A percentile compares a stretch with the other conserved stretches of the same genome.
Conservation (phyloP, 2,797 vertebrate genomes). For the Lophotriccus pileatus region DNA sequence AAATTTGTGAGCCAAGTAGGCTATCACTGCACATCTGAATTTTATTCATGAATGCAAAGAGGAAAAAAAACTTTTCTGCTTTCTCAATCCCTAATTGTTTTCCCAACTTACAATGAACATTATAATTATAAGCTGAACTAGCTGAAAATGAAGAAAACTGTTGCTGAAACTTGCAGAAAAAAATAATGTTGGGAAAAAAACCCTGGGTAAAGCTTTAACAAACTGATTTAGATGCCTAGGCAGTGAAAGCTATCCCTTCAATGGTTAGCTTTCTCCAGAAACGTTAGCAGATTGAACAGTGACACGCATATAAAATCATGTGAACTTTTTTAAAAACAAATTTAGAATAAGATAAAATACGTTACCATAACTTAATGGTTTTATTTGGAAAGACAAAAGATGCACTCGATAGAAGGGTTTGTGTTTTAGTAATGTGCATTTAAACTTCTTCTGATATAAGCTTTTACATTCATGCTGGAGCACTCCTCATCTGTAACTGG, state of each 20-base stretch:
- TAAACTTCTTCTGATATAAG: neutral
- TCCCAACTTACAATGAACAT: neutral
- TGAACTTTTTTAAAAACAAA: neutral
- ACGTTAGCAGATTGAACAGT: neutral
- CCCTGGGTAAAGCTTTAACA: neutral
- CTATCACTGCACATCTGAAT: neutral
- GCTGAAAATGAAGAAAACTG: neutral
- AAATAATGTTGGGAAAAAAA: neutral
- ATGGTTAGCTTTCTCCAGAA: neutral
- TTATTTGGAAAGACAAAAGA: neutral
- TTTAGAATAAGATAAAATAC: neutral
- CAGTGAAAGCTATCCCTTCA: neutral
- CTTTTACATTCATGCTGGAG: neutral
- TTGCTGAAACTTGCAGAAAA: neutral
- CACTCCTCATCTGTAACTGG: neutral
- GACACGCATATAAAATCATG: accelerated
- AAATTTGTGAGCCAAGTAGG: neutral
- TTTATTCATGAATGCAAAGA: neutral
- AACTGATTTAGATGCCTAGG: neutral
- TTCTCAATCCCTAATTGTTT: neutral
- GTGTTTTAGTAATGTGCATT: neutral
- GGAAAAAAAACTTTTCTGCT: neutral
- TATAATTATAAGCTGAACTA: neutral
- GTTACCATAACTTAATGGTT: neutral
- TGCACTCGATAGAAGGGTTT: neutral